These are phyloP conservation scores for Operophtera brumata DNA, from an alignment of 2,888 invertebrate species.

Conservation along the genomic window DNA sequence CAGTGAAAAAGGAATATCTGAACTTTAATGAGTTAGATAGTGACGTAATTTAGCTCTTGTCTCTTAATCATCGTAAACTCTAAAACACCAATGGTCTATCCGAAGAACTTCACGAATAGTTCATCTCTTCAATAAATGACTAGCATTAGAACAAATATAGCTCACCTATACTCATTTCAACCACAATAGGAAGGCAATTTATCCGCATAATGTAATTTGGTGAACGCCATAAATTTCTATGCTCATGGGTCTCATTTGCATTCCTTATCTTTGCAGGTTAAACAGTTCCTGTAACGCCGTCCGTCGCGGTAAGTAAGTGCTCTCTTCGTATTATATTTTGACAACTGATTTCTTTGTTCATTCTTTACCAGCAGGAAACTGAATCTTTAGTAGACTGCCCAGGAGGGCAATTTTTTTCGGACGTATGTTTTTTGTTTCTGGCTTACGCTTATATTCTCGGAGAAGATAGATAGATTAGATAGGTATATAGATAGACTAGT, in stretches of 20 bases:
- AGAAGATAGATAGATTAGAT: no score
- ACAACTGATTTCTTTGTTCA: neutral
- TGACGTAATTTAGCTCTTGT: no score
- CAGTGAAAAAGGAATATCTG: no score
- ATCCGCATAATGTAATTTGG: conserved; percentile 40
- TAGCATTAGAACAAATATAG: neutral
- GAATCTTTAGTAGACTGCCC: no score
- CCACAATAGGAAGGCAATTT: conserved; percentile 31
- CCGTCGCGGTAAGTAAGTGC: conserved; percentile 66
- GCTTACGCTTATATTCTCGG: no score
- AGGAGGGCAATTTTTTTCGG: no score
- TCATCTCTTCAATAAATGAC: neutral
- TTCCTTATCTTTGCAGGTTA: conserved; percentile 63
- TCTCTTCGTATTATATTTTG: conserved; percentile 16
- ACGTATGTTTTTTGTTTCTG: no score
- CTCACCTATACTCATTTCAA: conserved; percentile 13
- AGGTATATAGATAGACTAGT: no score
- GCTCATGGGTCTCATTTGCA: conserved; percentile 42
- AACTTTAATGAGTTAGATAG: no score
- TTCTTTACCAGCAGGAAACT: no score
- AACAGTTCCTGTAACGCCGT: conserved; percentile 72
- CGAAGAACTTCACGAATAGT: neutral
- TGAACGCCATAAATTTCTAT: conserved; percentile 39
- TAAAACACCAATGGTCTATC: no score
- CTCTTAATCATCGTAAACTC: no score